These are phyloP conservation scores for Sula dactylatra DNA, from an alignment of 2,113 vertebrate species.

Conservation along the genomic window DNA sequence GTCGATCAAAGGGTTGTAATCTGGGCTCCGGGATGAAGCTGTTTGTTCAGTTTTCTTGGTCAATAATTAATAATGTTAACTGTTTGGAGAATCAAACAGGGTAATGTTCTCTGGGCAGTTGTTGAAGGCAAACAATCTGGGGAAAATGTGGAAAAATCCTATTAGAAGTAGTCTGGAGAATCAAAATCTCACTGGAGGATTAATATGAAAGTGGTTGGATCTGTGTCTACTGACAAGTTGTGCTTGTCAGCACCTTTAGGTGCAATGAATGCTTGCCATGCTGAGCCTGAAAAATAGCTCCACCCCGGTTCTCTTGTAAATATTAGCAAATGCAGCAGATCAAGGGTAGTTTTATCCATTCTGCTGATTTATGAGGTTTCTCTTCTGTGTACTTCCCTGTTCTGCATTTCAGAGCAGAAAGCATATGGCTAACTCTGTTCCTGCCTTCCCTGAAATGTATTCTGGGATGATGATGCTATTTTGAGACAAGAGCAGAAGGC, in stretches of 20 bases:
- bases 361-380: background rate
- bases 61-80: background rate
- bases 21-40: background rate
- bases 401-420: background rate
- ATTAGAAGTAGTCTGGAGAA: background rate
- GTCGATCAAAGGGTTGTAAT: background rate
- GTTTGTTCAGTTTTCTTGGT: background rate
- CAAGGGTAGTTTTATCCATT: background rate
- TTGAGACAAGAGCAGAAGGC: constrained; percentile 9
- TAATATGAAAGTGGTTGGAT: background rate
- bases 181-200: background rate
- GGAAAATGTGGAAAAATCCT: background rate
- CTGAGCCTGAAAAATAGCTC: background rate
- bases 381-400: background rate
- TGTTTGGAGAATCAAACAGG: background rate
- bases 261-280: background rate
- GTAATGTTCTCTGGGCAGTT: background rate
- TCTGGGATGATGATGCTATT: constrained; percentile 9
- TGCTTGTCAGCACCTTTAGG: background rate
- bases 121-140: background rate
- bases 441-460: background rate
- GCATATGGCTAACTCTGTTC: background rate
- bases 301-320: background rate
- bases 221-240: background rate
- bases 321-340: background rate